Base-by-base conservation (phyloP, 1,140 invertebrate genomes). In the Pogonognathellus flavescens region DNA sequence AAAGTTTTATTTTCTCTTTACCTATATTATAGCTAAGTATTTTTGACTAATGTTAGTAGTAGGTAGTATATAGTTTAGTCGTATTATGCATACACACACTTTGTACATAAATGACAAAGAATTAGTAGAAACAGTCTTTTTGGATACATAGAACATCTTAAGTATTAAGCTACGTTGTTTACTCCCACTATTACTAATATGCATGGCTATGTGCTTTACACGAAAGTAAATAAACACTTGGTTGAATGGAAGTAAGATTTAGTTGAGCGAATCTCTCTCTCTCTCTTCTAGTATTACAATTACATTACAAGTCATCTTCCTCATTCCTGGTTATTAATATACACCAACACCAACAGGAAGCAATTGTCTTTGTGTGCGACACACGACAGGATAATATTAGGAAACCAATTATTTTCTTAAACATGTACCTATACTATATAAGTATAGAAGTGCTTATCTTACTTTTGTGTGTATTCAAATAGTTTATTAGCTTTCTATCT, bases 1-100 rank as follows among this genome's bases (percentile, higher is more conserved):
- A 57, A 57, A 57, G 53, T 57, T 57, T 2, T 57, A n/a, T 57
- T 57, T 57, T 57, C 53, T 57, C 53, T 57, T 57, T 57, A 57
- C 1, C n/a, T 57, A 57, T n/a, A 57, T 3, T 5, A 57, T 57
- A n/a, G 11, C 2, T 2, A 57, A 57, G 11, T 14, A 13, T 14
- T 13, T n/a, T 14, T 14, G 53, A 1, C 53, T 14, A 57, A n/a
- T n/a, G n/a, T n/a, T n/a, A n/a, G n/a, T n/a, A n/a, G n/a, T n/a
- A n/a, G n/a, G n/a, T n/a, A n/a, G 2, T 57, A 57, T 57, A 1
- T n/a, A 57, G 53, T 57, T 13, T n/a, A 57, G 53, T 14, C 2
- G n/a, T 57, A 57, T 57, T 5, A 57, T 57, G n/a, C 53, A 1
- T 57, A 57, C 53, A 14, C 10, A 57, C 53, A 57, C 11, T n/a